Evolutionary conservation across 2,113 vertebrate genomes (phyloP), one percentile per base, ranked within the genome.

Genomic region (Phodopus roborovskii): DNA sequence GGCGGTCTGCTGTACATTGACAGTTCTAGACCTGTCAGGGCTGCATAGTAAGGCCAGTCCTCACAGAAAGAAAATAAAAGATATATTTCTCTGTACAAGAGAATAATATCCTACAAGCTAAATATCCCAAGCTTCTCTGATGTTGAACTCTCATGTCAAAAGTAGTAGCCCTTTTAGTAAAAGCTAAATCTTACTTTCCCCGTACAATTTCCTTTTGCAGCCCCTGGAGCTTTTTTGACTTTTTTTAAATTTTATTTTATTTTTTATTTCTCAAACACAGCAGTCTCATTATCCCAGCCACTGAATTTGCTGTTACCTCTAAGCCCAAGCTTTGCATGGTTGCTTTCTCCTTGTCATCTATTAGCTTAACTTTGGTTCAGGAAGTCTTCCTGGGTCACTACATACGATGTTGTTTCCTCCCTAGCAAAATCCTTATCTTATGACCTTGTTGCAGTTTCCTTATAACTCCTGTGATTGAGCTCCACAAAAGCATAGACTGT

Each of bases 401-500:
- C 81, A 2, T 16, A 22, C 62, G 20, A 64, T n/a, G 64, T 17
- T 26, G 48, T 58, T 74, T 6, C 30, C n/a, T 56, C 8, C 4
- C 45, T 50, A 0, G 2, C 20, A 70, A 36, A 15, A 39, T 33
- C 33, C 16, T 50, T 50, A 12, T 45, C 66, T 68, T 1, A 2
- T 24, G 60, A 45, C 62, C 39, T 83, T 83, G 19, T 16, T 24
- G 9, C 71, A 0, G 53, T 71, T 84, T n/a, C 45, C 30, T 90
- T 7, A 0, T 26, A 50, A 60, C 3, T 45, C 7, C 12, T 22
- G 0, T 0, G 3, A 3, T 5, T 73, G 39, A 56, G 45, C 45
- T 68, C 74, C 68, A 2, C 11, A 28, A 6, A 60, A n/a, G 11
- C 45, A 78, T n/a, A 66, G 74, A 15, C 28, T 13, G 4, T n/a